Base-by-base conservation (phyloP, 2,797 vertebrate species). In the Varecia variegata region DNA sequence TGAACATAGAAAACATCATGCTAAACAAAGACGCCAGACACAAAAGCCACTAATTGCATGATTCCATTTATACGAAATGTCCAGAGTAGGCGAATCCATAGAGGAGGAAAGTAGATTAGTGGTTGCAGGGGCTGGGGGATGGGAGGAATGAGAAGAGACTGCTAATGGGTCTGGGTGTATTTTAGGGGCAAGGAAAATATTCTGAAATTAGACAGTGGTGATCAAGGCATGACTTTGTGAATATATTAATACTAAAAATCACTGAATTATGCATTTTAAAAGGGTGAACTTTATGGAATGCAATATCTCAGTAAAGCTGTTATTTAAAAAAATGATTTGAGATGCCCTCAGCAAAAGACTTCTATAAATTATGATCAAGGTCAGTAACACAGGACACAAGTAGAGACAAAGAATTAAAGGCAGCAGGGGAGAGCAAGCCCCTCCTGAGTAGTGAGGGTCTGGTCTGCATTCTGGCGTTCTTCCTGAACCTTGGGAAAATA, bases 81-180 rank as follows among this genome's bases (percentile, higher is more conserved):
- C 23, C 73, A 88, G 21, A 85, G 54, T 6, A 23, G 38, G 30
- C 17, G 52, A 40, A 54, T 76, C 21, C 47, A 32, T 0, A 70
- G 62, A 84, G 38, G 71, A 6, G 45, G 58, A 27, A 86, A 82
- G 17, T 10, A 56, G 32, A 52, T 25, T 23, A 40, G 21, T 35
- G 18, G 35, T 14, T 54, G 18, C n/a, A 45, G 30, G 43, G 54
- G 3, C 4, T 11, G 4, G 20, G 52, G 30, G 8, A 23, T 1
- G 1, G 5, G 9, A 25, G 18, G 47, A 25, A 23, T 73, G 21
- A n/a, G 9, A 32, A 20, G 7, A 43, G 40, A 25, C 18, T 23
- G 10, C 7, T 4, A 3, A 4, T 18, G 56, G 13, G 23, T 52
- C 1, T 68, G 32, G 11, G 13, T 38, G 0, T 50, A 20, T 60